Percentiles rank a stretch among this genome's conserved stretches.
phyloP scores from a whole-genome alignment of 1,140 invertebrate genomes.

The Drosophila funebris region DNA sequence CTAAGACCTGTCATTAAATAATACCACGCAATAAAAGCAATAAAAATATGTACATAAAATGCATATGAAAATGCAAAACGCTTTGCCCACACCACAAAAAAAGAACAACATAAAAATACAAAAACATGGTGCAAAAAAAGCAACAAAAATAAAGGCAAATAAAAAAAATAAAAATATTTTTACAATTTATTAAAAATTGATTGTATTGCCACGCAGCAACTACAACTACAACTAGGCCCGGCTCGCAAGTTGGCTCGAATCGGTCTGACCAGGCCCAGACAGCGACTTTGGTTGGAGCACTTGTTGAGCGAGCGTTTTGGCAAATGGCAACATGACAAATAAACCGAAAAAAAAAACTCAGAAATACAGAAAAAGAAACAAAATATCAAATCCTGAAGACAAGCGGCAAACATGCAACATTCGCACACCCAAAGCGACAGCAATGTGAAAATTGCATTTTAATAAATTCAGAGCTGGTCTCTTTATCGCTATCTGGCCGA shows the following conservation, averaged over 20 bases:
- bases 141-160: conserved; percentile 38
- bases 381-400: conserved; percentile 39
- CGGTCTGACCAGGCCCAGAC: conserved; percentile 16
- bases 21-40: conserved; percentile 63
- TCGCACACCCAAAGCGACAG: conserved; percentile 43
- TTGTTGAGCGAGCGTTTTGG: conserved; percentile 61
- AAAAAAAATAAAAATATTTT: conserved; percentile 46
- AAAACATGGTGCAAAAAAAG: conserved; percentile 24
- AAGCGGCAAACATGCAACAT: conserved; percentile 55
- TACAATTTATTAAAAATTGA: conserved; percentile 81
- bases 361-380: conserved; percentile 14
- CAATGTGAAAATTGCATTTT: conserved; percentile 79
- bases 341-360: conserved; percentile 42
- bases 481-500: conserved; percentile 70
- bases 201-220: conserved; percentile 74
- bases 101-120: conserved; percentile 16
- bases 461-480: conserved; percentile 74
- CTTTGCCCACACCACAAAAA: conserved; percentile 36
- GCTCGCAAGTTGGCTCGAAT: conserved; percentile 19
- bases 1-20: conserved; percentile 69
- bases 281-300: conserved; percentile 39
- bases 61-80: conserved; percentile 68
- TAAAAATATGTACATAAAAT: conserved; percentile 31
- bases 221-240: conserved; percentile 37
- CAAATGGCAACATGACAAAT: conserved; percentile 59